phyloP scores from a whole-genome alignment of 2,113 vertebrate species.

The Bambusicola thoracicus region DNA sequence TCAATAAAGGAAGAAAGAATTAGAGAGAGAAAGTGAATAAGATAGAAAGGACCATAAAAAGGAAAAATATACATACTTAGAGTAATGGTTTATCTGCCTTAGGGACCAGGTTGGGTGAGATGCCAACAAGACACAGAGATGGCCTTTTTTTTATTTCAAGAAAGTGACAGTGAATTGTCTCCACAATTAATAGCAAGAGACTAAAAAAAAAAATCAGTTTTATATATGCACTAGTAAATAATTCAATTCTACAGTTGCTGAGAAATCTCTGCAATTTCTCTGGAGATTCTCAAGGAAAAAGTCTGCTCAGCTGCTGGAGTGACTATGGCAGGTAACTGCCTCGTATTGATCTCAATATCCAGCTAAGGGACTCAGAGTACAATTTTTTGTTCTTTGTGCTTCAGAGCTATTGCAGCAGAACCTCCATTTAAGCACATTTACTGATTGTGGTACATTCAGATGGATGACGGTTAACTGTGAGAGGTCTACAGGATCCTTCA shows the following conservation, averaged over 20 bases:
- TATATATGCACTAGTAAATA: slow-evolving; percentile 1
- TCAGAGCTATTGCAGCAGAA: neutral
- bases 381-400: neutral
- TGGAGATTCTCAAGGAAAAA: neutral
- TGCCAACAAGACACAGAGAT: neutral
- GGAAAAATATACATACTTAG: neutral
- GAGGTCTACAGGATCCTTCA: neutral
- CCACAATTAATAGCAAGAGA: neutral
- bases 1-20: neutral
- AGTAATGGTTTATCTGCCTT: neutral
- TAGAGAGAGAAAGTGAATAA: neutral
- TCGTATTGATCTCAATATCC: slow-evolving; percentile 4
- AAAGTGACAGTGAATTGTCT: neutral
- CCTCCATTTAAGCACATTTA: neutral
- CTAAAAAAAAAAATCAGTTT: slow-evolving; percentile 5
- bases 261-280: neutral
- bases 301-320: neutral
- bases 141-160: neutral
- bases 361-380: neutral
- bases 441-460: neutral
- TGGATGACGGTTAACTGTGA: neutral
- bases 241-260: neutral
- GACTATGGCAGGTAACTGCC: neutral
- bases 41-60: neutral
- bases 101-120: neutral